Base-by-base conservation (phyloP, 2,113 vertebrate genomes). In the Odobenus rosmarus region DNA sequence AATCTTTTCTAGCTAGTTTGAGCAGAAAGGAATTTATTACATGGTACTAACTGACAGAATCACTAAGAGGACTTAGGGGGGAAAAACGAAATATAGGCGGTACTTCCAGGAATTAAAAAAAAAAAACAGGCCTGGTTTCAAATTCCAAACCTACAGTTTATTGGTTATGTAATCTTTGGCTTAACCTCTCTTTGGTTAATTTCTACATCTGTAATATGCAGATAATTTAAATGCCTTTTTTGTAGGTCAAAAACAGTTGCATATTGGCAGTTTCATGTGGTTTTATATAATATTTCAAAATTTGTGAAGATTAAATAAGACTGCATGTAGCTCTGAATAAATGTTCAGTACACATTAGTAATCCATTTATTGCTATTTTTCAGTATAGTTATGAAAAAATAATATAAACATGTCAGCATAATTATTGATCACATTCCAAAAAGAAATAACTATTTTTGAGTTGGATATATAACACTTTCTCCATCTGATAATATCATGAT, bases 251-350 rank as follows among this genome's bases (percentile, higher is more conserved):
- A 74, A 93, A 42, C 12, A 49, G 77, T 96, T 55, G 18, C 15
- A 24, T 80, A 28, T 62, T 46, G 53, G 23, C 2, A 59, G 7
- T 93, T 82, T 83, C 39, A 49, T 83, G 26, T 74, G 14, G 42
- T 59, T 93, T 61, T 89, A 7, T 46, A 23, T 93, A 88, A 59
- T 81, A 92, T 36, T 92, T 79, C 33, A n/a, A 84, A 10, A 85
- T 93, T 89, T 85, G 51, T 96, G 74, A 77, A 92, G 10, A 74
- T 82, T n/a, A 82, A 96, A 39, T 91, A 59, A 62, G 36, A 82
- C 57, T 88, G 24, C 36, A 23, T 57, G 23, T 7, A 64, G 53
- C 67, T 84, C 23, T 13, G 2, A 72, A 33, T 72, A 59, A 28
- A n/a, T 36, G 21, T 61, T 95, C 16, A 39, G 4, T 59, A 86